Conservation (phyloP, 2,113 vertebrate species). For the Oenanthe oenanthe region DNA sequence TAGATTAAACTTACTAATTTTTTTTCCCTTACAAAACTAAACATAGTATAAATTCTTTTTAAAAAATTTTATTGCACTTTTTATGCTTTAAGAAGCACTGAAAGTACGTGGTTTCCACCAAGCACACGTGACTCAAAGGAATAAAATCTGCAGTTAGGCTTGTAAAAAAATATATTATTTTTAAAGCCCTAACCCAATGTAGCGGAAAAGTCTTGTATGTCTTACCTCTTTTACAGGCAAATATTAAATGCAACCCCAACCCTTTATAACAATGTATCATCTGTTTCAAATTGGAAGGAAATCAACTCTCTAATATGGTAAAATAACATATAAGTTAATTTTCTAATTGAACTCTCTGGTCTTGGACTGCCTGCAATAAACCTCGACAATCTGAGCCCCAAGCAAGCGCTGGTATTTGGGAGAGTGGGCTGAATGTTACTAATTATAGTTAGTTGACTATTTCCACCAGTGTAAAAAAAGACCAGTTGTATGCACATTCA, state of each 20-base stretch:
- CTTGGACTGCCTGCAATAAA: constrained; percentile 55
- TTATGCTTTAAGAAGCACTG: constrained; percentile 58
- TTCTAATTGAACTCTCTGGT: constrained; percentile 76
- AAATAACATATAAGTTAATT: constrained; percentile 66
- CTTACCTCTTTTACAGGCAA: constrained; percentile 69
- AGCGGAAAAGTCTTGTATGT: constrained; percentile 68
- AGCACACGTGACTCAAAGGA: constrained; percentile 34
- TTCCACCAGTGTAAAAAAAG: constrained; percentile 19
- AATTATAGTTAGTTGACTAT: constrained; percentile 18
- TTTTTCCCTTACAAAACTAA: constrained; percentile 58
- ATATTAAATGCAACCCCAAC: constrained; percentile 74
- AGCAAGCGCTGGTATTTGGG: constrained; percentile 5
- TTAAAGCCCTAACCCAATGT: constrained; percentile 65
- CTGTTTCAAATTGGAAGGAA: constrained; percentile 76
- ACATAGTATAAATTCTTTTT: constrained; percentile 52
- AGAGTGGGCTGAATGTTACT: constrained; percentile 12
- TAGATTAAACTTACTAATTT: constrained; percentile 50
- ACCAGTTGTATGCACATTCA: not conserved
- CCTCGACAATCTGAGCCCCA: constrained; percentile 42
- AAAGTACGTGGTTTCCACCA: constrained; percentile 57
- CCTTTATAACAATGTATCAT: constrained; percentile 72
- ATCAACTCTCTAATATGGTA: constrained; percentile 76
- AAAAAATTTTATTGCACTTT: constrained; percentile 60
- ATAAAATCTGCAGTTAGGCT: constrained; percentile 72
- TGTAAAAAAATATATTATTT: constrained; percentile 71